Conservation (phyloP, 2,113 vertebrate genomes). For the Xiphophorus couchianus region DNA sequence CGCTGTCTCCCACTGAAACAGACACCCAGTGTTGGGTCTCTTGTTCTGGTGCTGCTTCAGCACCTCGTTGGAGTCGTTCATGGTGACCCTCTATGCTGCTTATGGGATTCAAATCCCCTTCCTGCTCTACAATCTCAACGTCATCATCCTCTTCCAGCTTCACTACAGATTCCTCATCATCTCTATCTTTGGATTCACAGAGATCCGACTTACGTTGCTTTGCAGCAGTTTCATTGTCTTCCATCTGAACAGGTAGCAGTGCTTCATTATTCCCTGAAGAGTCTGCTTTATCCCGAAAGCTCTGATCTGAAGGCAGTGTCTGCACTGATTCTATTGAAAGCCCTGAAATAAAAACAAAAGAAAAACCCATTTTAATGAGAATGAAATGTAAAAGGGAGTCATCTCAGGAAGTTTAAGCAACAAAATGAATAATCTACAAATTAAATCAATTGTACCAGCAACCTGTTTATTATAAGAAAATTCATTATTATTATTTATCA, state of each 20-base stretch:
- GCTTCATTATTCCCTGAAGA: constrained; percentile 11
- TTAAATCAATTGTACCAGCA: too few species aligned
- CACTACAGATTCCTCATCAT: constrained; percentile 43
- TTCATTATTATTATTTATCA: too few species aligned
- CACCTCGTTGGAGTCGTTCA: constrained; percentile 2
- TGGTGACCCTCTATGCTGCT: background rate
- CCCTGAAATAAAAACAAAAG: constrained; percentile 50
- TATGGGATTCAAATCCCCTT: constrained; percentile 12
- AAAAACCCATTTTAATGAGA: too few species aligned
- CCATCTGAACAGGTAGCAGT: constrained; percentile 14
- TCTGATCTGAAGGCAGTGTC: constrained; percentile 33
- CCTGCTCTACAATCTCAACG: constrained; percentile 59
- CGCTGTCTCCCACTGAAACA: constrained; percentile 46
- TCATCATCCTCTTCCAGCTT: constrained; percentile 71
- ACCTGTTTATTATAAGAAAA: too few species aligned
- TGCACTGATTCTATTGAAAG: constrained; percentile 41
- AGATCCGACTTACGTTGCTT: constrained; percentile 14
- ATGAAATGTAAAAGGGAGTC: too few species aligned
- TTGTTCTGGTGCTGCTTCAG: constrained; percentile 46
- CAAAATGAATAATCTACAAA: too few species aligned
- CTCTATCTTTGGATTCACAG: constrained; percentile 8
- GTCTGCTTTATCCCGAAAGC: constrained; percentile 34
- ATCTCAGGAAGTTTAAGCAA: too few species aligned
- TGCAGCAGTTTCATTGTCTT: constrained; percentile 12
- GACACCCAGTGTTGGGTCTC: constrained; percentile 64